Evolutionary conservation across 2,888 invertebrate species (phyloP).

Genomic region (Hedya salicella): DNA sequence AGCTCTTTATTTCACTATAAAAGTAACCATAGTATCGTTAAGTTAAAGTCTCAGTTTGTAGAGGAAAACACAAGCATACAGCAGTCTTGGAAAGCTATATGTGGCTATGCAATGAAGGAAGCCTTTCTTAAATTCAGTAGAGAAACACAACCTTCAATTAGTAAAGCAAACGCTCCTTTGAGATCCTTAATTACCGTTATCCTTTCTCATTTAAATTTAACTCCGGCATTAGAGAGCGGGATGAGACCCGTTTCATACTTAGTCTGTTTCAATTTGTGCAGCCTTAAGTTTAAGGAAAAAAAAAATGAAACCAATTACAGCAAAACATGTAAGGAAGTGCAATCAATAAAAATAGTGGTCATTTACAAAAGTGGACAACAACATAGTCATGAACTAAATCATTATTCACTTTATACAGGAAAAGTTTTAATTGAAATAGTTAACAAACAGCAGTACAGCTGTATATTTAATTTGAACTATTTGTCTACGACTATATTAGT

Average conservation of each 20-base stretch:
- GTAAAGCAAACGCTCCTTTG: constrained; percentile 63
- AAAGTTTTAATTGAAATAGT: too few relatives aligned
- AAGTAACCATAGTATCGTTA: neutral
- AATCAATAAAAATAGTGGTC: too few relatives aligned
- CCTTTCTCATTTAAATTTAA: constrained; percentile 64
- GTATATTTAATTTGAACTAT: too few relatives aligned
- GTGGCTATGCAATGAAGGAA: constrained; percentile 12
- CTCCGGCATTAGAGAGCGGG: constrained; percentile 45
- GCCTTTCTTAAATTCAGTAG: constrained; percentile 56
- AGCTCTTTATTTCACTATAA: neutral
- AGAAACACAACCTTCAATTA: constrained; percentile 69
- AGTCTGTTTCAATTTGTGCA: constrained; percentile 19
- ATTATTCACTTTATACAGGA: too few relatives aligned
- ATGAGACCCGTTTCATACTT: constrained; percentile 25
- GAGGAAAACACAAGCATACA: neutral
- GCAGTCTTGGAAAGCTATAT: neutral
- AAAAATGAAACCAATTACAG: too few relatives aligned
- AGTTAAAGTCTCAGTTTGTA: neutral
- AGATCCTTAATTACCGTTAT: constrained; percentile 68
- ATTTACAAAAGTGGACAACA: too few relatives aligned
- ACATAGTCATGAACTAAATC: too few relatives aligned
- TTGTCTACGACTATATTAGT: too few relatives aligned
- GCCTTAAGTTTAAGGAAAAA: neutral
- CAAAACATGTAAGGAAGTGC: too few relatives aligned
- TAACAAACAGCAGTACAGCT: too few relatives aligned